These are phyloP conservation scores for Aricia agestis DNA, from an alignment of 1,140 invertebrate species.

Conservation along the genomic window DNA sequence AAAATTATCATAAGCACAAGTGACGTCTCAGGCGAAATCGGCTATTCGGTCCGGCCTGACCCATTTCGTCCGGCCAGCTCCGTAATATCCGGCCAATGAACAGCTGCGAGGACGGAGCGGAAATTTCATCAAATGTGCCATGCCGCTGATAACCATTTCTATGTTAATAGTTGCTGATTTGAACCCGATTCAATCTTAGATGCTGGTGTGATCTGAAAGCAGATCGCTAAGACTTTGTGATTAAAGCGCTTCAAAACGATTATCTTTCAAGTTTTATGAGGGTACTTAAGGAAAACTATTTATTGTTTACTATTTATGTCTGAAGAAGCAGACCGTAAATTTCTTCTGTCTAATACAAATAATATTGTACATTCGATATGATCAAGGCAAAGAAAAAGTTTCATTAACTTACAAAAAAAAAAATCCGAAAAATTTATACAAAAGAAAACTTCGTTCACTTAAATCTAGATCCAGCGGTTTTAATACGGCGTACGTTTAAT, in stretches of 20 bases:
- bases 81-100: slow-evolving; percentile 49
- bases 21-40: slow-evolving; percentile 18
- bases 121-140: slow-evolving; percentile 50
- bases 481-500: slow-evolving; percentile 10
- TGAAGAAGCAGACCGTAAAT: too few species aligned
- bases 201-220: neutral
- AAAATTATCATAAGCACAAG: neutral
- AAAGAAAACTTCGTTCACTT: neutral
- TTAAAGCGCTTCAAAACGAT: too few species aligned
- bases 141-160: slow-evolving; percentile 41
- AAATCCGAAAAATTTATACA: slow-evolving; percentile 1
- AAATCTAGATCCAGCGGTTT: neutral
- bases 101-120: slow-evolving; percentile 37
- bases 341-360: too few species aligned
- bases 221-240: too few species aligned
- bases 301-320: too few species aligned
- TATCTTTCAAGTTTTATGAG: too few species aligned
- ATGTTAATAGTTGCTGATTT: slow-evolving; percentile 39
- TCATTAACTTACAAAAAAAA: too few species aligned
- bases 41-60: slow-evolving; percentile 36
- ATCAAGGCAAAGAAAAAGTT: too few species aligned
- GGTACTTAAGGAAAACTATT: too few species aligned
- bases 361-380: too few species aligned
- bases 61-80: slow-evolving; percentile 45
- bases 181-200: slow-evolving; percentile 11